A percentile compares a stretch with the other conserved stretches of the same genome.
Evolutionary conservation across 1,140 invertebrate species (phyloP).

Genomic region (Lordiphosa clarofinis): DNA sequence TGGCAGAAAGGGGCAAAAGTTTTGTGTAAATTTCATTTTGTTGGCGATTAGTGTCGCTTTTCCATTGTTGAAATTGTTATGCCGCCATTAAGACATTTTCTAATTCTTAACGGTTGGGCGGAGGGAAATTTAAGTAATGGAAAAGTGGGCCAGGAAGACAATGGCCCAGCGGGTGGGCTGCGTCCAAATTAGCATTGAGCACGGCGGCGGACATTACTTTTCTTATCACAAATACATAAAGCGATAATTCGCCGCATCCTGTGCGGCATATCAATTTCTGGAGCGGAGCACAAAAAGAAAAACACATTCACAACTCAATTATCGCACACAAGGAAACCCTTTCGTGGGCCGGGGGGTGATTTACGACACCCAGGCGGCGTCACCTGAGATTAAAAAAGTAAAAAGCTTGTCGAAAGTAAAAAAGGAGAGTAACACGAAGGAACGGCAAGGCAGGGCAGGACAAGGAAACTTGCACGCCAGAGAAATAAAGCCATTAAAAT

Average conservation of each 20-base stretch:
- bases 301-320: slow-evolving; percentile 72
- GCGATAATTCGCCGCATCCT: slow-evolving; percentile 70
- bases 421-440: slow-evolving; percentile 12
- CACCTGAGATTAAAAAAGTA: slow-evolving; percentile 79
- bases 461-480: slow-evolving; percentile 37
- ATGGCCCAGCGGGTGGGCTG: slow-evolving; percentile 4
- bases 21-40: slow-evolving; percentile 77
- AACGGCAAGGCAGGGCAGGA: slow-evolving; percentile 20
- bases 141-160: slow-evolving; percentile 20
- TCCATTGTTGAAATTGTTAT: slow-evolving; percentile 76
- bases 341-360: slow-evolving; percentile 44
- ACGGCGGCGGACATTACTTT: slow-evolving; percentile 9
- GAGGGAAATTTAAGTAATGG: slow-evolving; percentile 58
- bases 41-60: slow-evolving; percentile 77
- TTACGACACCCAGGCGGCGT: slow-evolving; percentile 79
- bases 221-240: slow-evolving; percentile 49
- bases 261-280: slow-evolving; percentile 56
- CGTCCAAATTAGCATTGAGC: slow-evolving; percentile 49
- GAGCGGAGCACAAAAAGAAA: slow-evolving; percentile 15
- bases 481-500: slow-evolving; percentile 77
- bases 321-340: slow-evolving; percentile 62
- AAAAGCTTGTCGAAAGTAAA: slow-evolving; percentile 70
- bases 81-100: slow-evolving; percentile 76
- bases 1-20: slow-evolving; percentile 41
- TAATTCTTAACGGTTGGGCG: slow-evolving; percentile 63